Evolutionary conservation across 2,797 vertebrate species (phyloP).

Genomic region (Poecilia velifera): DNA sequence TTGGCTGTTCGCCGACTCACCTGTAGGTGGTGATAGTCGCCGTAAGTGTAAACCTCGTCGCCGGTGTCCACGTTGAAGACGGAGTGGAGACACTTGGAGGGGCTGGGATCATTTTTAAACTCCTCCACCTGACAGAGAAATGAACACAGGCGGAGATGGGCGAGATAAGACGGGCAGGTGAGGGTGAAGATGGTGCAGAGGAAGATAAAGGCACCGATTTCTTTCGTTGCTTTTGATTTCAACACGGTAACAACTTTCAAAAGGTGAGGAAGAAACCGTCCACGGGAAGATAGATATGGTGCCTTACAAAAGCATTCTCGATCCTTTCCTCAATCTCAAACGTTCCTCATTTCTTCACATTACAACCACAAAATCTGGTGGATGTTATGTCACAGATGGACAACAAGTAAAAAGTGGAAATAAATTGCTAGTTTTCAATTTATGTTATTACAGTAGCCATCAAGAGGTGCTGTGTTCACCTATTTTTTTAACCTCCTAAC

Average conservation of each 20-base stretch:
- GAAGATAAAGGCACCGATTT: neutral
- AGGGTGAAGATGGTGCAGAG: constrained; percentile 1
- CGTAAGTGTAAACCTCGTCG: constrained; percentile 86
- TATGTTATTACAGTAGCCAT: too few relatives aligned
- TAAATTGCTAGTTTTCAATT: neutral
- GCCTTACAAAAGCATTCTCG: neutral
- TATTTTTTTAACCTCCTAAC: neutral
- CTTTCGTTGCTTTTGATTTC: neutral
- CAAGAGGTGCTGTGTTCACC: neutral
- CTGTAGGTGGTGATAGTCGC: constrained; percentile 93
- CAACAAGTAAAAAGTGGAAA: neutral
- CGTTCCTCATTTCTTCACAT: neutral
- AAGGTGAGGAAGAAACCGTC: neutral
- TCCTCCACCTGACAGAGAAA: constrained; percentile 86
- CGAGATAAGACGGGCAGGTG: constrained; percentile 2
- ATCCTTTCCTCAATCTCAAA: neutral
- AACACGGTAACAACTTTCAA: neutral
- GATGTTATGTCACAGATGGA: neutral
- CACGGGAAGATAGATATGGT: neutral
- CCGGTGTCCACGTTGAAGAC: constrained; percentile 90
- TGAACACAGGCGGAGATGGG: neutral
- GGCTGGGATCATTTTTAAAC: constrained; percentile 95
- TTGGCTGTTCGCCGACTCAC: constrained; percentile 69
- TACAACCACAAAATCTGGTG: neutral
- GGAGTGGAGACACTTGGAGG: constrained; percentile 93